Percentiles rank a stretch among this genome's conserved stretches.
Conservation (phyloP, 2,888 invertebrate genomes). For the Mellilla xanthometata region DNA sequence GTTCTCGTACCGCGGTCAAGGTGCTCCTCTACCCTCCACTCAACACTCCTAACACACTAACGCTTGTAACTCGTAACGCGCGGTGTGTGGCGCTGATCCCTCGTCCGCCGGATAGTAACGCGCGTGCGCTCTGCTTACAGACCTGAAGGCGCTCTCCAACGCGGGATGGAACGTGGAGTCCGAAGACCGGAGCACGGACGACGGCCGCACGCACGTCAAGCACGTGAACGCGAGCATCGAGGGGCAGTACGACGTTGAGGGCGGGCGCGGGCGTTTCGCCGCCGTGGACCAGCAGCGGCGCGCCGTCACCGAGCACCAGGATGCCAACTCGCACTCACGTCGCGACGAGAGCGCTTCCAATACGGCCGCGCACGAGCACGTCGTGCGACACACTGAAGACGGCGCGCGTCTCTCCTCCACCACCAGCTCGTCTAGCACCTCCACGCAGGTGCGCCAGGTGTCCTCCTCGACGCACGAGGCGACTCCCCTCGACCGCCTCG, state of each 20-base stretch:
- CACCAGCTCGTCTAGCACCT: slow-evolving; percentile 58
- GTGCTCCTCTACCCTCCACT: slow-evolving; percentile 57
- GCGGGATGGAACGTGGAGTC: slow-evolving; percentile 87
- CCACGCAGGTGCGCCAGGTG: slow-evolving; percentile 61
- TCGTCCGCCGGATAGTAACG: not conserved
- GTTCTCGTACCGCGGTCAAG: slow-evolving; percentile 75
- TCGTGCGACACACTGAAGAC: slow-evolving; percentile 64
- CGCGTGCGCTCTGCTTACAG: slow-evolving; percentile 55
- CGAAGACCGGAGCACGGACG: slow-evolving; percentile 83
- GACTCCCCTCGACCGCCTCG: slow-evolving; percentile 54
- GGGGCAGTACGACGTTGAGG: slow-evolving; percentile 84
- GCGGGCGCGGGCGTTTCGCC: slow-evolving; percentile 85
- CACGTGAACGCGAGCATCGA: slow-evolving; percentile 85
- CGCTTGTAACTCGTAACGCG: slow-evolving; percentile 60
- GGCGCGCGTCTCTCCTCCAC: slow-evolving; percentile 62
- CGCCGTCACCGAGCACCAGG: slow-evolving; percentile 70
- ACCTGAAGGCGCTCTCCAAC: slow-evolving; percentile 72
- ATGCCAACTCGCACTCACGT: slow-evolving; percentile 66
- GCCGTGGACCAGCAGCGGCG: slow-evolving; percentile 84
- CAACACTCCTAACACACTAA: slow-evolving; percentile 62
- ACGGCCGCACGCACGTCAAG: slow-evolving; percentile 84
- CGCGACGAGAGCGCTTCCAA: slow-evolving; percentile 62
- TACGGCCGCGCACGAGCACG: slow-evolving; percentile 65
- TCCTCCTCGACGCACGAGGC: slow-evolving; percentile 60
- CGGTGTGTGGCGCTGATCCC: not conserved